A percentile compares a stretch with the other conserved stretches of the same genome.
Evolutionary conservation across 2,113 vertebrate genomes (phyloP).

Genomic region (Ctenomys sociabilis): DNA sequence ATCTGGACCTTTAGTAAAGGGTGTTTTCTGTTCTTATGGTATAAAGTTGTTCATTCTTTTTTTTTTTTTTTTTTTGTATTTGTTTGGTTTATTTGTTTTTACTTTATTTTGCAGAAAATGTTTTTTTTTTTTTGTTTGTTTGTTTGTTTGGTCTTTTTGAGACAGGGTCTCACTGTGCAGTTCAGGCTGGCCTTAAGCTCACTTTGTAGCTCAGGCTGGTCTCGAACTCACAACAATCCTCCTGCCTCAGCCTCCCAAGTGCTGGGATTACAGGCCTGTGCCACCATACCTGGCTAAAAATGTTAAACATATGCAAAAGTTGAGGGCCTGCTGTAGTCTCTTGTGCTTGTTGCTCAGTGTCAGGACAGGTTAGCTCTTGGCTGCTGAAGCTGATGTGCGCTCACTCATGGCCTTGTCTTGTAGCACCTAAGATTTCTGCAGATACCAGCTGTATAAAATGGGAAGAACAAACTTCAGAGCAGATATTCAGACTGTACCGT

Average conservation of each 20-base stretch:
- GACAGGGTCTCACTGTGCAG: no score
- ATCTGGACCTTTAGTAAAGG: not conserved
- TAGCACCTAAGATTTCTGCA: constrained; percentile 93
- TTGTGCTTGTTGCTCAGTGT: not conserved
- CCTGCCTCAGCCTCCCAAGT: no score
- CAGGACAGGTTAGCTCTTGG: not conserved
- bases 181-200: no score
- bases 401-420: constrained; percentile 37
- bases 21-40: not conserved
- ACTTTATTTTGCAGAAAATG: not conserved
- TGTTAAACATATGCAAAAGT: not conserved
- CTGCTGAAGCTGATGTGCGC: not conserved
- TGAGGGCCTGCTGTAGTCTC: constrained; percentile 1
- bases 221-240: no score
- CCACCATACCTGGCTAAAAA: no score
- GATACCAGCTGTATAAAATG: constrained; percentile 92
- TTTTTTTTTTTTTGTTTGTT: no score
- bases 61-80: no score
- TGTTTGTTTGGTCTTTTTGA: no score
- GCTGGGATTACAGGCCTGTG: no score
- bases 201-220: no score
- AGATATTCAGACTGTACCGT: constrained; percentile 89
- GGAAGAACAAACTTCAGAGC: constrained; percentile 93
- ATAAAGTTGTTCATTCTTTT: constrained; percentile 22
- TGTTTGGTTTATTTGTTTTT: not conserved